Conservation (phyloP, 2,888 invertebrate species). For the Dolomedes plantarius region DNA sequence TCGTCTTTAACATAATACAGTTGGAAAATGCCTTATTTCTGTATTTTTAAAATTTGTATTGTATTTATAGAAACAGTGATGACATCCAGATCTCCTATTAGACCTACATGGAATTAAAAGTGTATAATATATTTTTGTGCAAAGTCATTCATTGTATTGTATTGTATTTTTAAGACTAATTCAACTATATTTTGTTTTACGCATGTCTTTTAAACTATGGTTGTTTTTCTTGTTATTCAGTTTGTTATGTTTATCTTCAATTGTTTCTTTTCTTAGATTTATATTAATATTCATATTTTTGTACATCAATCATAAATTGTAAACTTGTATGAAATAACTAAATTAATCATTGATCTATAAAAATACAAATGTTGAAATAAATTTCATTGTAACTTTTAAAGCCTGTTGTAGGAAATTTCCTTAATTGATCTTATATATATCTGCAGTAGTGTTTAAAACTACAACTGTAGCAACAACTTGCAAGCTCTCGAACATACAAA, state of each 20-base stretch:
- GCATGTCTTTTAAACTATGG: conserved; percentile 25
- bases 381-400: conserved; percentile 10
- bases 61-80: too few species aligned
- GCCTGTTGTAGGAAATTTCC: too few species aligned
- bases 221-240: conserved; percentile 22
- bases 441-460: too few species aligned
- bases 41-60: too few species aligned
- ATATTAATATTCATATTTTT: conserved; percentile 50
- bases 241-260: conserved; percentile 64
- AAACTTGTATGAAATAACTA: conserved; percentile 2
- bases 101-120: too few species aligned
- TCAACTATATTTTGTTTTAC: neutral
- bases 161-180: neutral
- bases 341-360: neutral
- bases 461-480: too few species aligned
- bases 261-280: conserved; percentile 53
- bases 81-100: too few species aligned
- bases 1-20: too few species aligned
- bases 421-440: too few species aligned
- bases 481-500: too few species aligned
- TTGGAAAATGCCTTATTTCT: too few species aligned
- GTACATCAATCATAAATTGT: conserved; percentile 21
- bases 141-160: neutral
- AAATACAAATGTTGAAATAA: neutral
- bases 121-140: neutral